Base-by-base conservation (phyloP, 2,888 invertebrate species). In the Criorhina ranunculi region DNA sequence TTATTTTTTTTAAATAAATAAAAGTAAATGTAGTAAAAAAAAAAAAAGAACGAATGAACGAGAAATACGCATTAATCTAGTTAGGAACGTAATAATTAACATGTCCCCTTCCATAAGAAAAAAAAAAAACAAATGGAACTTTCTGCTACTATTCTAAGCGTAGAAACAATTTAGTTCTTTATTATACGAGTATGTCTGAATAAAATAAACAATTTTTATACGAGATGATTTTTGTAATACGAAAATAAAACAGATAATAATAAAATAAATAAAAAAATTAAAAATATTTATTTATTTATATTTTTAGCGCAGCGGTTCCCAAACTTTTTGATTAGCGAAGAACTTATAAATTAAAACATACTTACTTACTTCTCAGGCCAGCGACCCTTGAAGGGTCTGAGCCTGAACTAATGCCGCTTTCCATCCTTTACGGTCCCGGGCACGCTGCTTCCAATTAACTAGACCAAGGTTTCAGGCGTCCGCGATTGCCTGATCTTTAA, bases 61-160 rank as follows among this genome's bases (percentile, higher is more conserved):
- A 76, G 57, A 8, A 55, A 73, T 80, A 85, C 49, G 80, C 79
- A 86, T 79, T 85, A 75, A 80, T 75, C 82, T 85, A 86, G 79
- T 82, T 76, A 86, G 75, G 78, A 76, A 62, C 24, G 55, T 77
- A 76, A 66, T 60, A 55, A 75, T 59, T 67, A 64, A 51, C 31
- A 67, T 57, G 53, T 53, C 77, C 70, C 72, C 70, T 75, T 59
- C 67, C 40, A 49, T 37, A 29, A 46, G 17, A 42, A 69, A 15
- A 12, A 55, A 42, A 60, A 70, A 44, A 9, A 59, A 69, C 40
- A 49, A 73, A 67, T 35, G 35, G 51, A 69, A 60, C 42, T 69
- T 59, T 69, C 46, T 66, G 69, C 53, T 49, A 73, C 42, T 72
- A 82, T 69, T 70, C 11, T 78, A 79, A 78, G 69, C 37, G 29